Percentiles rank a stretch among this genome's conserved stretches.
Evolutionary conservation across 2,797 vertebrate species (phyloP).

Genomic region (Oophaga sylvatica): DNA sequence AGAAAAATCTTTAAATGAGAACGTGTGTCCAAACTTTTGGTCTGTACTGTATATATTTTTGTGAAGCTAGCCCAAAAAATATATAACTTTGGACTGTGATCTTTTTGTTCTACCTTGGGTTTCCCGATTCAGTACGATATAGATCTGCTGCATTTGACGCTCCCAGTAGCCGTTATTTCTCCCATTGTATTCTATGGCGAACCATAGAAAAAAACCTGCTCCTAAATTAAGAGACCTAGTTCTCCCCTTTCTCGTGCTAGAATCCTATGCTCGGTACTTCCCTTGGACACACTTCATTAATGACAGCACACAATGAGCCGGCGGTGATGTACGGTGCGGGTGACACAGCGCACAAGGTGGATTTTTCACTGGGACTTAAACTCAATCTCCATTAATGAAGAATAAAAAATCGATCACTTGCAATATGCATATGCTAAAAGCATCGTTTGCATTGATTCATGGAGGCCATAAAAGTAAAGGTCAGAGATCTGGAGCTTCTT

Average conservation of each 20-base stretch:
- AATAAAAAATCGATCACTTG: slow-evolving; percentile 58
- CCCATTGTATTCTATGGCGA: not conserved
- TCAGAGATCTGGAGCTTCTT: slow-evolving; percentile 44
- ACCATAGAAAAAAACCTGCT: not conserved
- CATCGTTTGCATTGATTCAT: slow-evolving; percentile 59
- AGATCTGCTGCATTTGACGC: not conserved
- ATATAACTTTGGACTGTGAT: too few relatives aligned
- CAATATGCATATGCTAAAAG: slow-evolving; percentile 60
- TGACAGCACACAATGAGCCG: not conserved
- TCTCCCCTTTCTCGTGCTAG: not conserved
- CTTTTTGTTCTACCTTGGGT: too few relatives aligned
- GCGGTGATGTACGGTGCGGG: slow-evolving; percentile 20
- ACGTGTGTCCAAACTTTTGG: too few relatives aligned
- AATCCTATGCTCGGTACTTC: not conserved
- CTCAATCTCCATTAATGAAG: slow-evolving; percentile 58
- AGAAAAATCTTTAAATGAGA: too few relatives aligned
- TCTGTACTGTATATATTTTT: too few relatives aligned
- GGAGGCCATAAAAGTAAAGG: slow-evolving; percentile 54
- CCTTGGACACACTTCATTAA: slow-evolving; percentile 22
- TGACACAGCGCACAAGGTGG: slow-evolving; percentile 43
- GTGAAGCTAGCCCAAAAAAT: too few relatives aligned
- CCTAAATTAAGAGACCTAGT: not conserved
- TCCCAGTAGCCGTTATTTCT: not conserved
- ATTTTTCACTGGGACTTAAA: slow-evolving; percentile 31
- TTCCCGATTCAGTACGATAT: not conserved